Evolutionary conservation across 2,113 vertebrate species (phyloP).

Genomic region (Ameiurus melas): DNA sequence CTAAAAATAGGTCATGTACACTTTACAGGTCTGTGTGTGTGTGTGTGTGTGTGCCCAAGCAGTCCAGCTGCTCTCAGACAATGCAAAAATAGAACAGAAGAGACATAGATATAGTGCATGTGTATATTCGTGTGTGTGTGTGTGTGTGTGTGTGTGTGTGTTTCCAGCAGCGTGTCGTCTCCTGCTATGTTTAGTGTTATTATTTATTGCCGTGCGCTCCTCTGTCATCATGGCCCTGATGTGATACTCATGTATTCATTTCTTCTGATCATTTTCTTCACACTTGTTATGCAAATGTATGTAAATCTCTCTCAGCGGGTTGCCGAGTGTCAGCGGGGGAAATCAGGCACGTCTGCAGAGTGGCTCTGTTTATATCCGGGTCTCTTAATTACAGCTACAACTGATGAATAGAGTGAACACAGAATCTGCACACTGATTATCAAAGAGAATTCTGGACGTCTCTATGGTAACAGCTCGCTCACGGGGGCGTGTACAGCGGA

Average conservation of each 20-base stretch:
- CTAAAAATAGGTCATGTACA: neutral
- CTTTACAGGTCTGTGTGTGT: neutral
- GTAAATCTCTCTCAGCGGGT: neutral
- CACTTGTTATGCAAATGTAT: neutral
- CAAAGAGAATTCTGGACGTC: neutral
- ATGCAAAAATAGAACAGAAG: constrained; percentile 3
- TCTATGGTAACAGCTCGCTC: neutral
- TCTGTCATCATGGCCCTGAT: neutral
- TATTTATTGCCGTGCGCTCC: neutral
- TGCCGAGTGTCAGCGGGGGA: neutral
- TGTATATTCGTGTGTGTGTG: neutral
- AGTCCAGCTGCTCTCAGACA: neutral
- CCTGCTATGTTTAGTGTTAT: constrained; percentile 1
- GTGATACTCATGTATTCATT: neutral
- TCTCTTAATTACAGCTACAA: neutral
- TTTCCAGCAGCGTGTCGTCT: neutral
- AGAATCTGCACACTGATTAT: neutral
- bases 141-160: constrained; percentile 32
- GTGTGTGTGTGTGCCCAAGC: neutral
- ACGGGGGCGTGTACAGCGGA: neutral
- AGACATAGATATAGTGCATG: neutral
- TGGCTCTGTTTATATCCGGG: neutral
- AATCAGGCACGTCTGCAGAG: neutral
- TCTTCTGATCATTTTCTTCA: neutral
- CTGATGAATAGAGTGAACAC: neutral